Evolutionary conservation across 2,113 vertebrate genomes (phyloP).

Genomic region (Brienomyrus longianalis): DNA sequence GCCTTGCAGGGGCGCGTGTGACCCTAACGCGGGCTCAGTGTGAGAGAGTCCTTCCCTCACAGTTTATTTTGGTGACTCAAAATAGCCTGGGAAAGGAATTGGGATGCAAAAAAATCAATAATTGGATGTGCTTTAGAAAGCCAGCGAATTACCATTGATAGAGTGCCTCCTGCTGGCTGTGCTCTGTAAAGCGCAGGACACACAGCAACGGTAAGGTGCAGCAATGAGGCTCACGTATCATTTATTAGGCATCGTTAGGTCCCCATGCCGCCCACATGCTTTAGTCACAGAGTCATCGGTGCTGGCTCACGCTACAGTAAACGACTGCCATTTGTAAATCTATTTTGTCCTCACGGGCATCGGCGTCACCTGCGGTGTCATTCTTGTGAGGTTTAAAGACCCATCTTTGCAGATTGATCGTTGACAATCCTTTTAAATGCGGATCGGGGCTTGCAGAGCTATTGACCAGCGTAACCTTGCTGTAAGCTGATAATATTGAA

Average conservation of each 20-base stretch:
- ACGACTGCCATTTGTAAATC: slow-evolving; percentile 4
- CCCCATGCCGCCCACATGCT: not conserved
- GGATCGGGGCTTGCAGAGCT: not conserved
- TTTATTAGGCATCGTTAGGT: not conserved
- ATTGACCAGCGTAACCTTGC: slow-evolving; percentile 2
- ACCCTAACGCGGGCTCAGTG: not conserved
- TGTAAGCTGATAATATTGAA: not conserved
- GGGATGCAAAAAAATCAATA: not conserved
- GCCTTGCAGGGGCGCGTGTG: not conserved
- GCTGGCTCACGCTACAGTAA: not conserved
- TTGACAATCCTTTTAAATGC: not conserved
- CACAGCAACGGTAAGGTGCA: not conserved
- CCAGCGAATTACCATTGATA: not conserved
- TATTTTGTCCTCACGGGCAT: not conserved
- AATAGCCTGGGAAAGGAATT: not conserved
- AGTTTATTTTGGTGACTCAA: not conserved
- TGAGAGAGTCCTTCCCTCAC: not conserved
- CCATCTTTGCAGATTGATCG: not conserved
- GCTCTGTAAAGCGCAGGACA: not conserved
- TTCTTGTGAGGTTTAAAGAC: not conserved
- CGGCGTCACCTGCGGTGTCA: not conserved
- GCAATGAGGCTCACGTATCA: not conserved
- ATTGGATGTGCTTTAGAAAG: not conserved
- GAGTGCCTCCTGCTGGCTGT: not conserved
- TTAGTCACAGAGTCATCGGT: not conserved